A percentile compares a stretch with the other conserved stretches of the same genome.
Evolutionary conservation across 1,140 invertebrate species (phyloP).

Genomic region (Drosophila trapezifrons): DNA sequence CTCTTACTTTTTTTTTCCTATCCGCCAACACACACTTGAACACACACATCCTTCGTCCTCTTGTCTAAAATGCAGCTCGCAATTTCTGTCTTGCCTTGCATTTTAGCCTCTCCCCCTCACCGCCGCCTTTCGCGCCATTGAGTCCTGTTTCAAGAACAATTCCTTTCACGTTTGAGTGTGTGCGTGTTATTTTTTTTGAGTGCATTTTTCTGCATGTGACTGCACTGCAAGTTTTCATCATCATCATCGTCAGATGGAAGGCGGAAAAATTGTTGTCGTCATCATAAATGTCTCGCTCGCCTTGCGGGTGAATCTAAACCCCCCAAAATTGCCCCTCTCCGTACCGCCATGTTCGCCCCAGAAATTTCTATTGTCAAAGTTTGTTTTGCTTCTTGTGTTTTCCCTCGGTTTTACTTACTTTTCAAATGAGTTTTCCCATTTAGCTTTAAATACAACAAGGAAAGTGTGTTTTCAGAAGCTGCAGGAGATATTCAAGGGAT

Average conservation of each 20-base stretch:
- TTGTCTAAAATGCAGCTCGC: slow-evolving; percentile 64
- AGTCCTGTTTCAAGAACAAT: slow-evolving; percentile 47
- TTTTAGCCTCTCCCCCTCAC: slow-evolving; percentile 28
- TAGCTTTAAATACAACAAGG: neutral
- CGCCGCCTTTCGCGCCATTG: slow-evolving; percentile 23
- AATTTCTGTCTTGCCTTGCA: slow-evolving; percentile 38
- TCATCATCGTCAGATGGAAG: slow-evolving; percentile 31
- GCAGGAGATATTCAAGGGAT: neutral
- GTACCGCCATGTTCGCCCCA: neutral
- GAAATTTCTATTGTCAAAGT: slow-evolving; percentile 29
- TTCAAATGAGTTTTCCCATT: slow-evolving; percentile 33
- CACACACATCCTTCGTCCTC: slow-evolving; percentile 36
- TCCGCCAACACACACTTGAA: slow-evolving; percentile 40
- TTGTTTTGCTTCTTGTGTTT: slow-evolving; percentile 14
- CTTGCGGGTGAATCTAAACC: neutral
- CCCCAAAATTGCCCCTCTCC: neutral
- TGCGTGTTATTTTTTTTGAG: slow-evolving; percentile 21
- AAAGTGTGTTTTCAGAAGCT: slow-evolving; percentile 14
- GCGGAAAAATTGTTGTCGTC: slow-evolving; percentile 41
- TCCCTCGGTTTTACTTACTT: slow-evolving; percentile 27
- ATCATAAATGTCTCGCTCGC: slow-evolving; percentile 48
- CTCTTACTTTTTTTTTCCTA: slow-evolving; percentile 6
- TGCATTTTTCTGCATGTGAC: slow-evolving; percentile 35
- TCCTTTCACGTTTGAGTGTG: slow-evolving; percentile 35
- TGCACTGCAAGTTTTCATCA: slow-evolving; percentile 42